phyloP scores from a whole-genome alignment of 2,888 invertebrate species.

The Noctua pronuba region DNA sequence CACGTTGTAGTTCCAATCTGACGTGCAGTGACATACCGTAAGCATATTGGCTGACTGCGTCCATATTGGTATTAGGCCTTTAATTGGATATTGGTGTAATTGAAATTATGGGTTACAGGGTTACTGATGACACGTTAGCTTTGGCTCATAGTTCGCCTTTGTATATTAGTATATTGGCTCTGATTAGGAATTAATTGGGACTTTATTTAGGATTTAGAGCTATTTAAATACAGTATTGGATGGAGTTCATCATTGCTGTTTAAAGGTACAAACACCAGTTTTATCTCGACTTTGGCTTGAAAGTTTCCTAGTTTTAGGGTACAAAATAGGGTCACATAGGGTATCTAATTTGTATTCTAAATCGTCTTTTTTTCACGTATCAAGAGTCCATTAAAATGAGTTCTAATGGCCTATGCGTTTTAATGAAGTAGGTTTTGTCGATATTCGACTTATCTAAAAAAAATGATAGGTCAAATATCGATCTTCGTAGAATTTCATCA shows the following conservation, averaged over 20 bases:
- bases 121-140: constrained; percentile 12
- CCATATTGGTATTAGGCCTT: constrained; percentile 3
- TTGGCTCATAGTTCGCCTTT: background rate
- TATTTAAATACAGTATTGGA: background rate
- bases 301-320: constrained; percentile 5
- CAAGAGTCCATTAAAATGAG: background rate
- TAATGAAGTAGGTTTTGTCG: background rate
- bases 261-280: background rate
- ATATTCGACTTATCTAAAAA: no score
- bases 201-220: background rate
- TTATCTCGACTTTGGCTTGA: background rate
- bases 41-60: background rate
- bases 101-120: background rate
- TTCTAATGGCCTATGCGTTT: no score
- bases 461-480: background rate
- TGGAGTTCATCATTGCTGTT: background rate
- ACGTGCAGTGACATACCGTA: constrained; percentile 8
- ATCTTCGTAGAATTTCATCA: constrained; percentile 8
- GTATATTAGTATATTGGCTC: constrained; percentile 8
- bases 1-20: constrained; percentile 11
- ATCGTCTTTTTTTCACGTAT: background rate
- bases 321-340: no score
- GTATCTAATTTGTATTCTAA: background rate
- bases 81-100: constrained; percentile 33
- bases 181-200: constrained; percentile 3